Evolutionary conservation across 2,797 vertebrate genomes (phyloP), one percentile per base, ranked within the genome.

Genomic region (Scleropages formosus): DNA sequence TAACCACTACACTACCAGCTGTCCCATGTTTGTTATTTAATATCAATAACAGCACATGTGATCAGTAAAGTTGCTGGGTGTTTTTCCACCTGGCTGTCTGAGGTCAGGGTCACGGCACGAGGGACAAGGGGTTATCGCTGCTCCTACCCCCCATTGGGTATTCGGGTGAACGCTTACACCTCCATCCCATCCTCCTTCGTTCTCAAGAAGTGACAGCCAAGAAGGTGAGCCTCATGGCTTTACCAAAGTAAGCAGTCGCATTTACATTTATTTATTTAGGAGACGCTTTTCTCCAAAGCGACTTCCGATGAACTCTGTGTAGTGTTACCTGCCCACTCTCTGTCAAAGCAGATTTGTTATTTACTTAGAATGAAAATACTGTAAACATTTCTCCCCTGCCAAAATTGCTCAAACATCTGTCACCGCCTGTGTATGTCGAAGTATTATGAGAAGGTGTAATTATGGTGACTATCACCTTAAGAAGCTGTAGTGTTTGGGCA

Each of bases 221-320:
- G 13, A 49, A 59, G n/a, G 18, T 51, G 49, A 76, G 56, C 60
- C 64, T 70, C 76, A 79, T 79, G 68, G 56, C 56, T 80, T 78
- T 75, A 78, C 66, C 77, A 82, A 65, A 62, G 46, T 7, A 22
- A 60, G 69, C 78, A 80, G 83, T 58, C n/a, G n/a, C n/a, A n/a
- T n/a, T n/a, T n/a, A n/a, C n/a, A n/a, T n/a, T n/a, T n/a, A n/a
- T n/a, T n/a, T n/a, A n/a, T n/a, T n/a, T n/a, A n/a, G n/a, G n/a
- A n/a, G n/a, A n/a, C n/a, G n/a, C n/a, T n/a, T n/a, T n/a, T n/a
- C n/a, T n/a, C n/a, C n/a, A n/a, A n/a, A n/a, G n/a, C n/a, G n/a
- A n/a, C n/a, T n/a, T n/a, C n/a, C n/a, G n/a, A n/a, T n/a, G n/a
- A n/a, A n/a, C n/a, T n/a, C n/a, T n/a, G n/a, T n/a, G n/a, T n/a